A percentile compares a stretch with the other conserved stretches of the same genome.
phyloP scores from a whole-genome alignment of 23 tunicate genomes.

The Styela clava region DNA sequence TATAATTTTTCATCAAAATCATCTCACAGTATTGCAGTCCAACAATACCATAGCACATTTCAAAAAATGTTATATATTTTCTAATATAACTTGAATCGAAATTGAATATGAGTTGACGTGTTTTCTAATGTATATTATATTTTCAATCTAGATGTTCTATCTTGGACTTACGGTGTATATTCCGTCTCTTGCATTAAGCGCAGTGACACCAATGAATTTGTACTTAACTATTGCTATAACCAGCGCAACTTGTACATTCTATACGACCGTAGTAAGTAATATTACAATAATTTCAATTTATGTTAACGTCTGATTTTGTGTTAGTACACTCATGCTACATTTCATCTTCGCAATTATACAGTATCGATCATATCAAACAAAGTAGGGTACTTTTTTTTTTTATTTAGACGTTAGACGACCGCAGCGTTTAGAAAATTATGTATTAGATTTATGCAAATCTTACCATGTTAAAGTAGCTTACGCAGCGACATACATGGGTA shows the following conservation, averaged over 20 bases:
- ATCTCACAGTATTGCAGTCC: neutral
- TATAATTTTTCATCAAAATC: neutral
- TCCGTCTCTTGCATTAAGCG: conserved; percentile 58
- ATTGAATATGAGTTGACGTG: too few species aligned
- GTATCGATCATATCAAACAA: neutral
- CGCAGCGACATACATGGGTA: too few species aligned
- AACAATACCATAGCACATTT: neutral
- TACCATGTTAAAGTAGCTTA: too few species aligned
- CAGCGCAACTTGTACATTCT: conserved; percentile 53
- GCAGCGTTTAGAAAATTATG: too few species aligned
- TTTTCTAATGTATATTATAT: too few species aligned
- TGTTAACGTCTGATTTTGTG: neutral
- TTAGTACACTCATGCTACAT: too few species aligned
- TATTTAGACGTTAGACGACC: too few species aligned
- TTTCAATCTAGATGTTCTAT: conserved; percentile 18
- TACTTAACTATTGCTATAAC: conserved; percentile 35
- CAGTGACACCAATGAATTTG: conserved; percentile 45
- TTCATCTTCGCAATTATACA: too few species aligned
- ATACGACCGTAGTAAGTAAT: conserved; percentile 42
- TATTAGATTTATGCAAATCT: too few species aligned
- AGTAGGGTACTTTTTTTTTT: neutral
- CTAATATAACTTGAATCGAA: too few species aligned
- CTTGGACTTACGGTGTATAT: conserved; percentile 48
- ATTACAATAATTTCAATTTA: too few species aligned
- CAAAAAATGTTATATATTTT: neutral